A percentile compares a stretch with the other conserved stretches of the same genome.
phyloP scores from a whole-genome alignment of 2,797 vertebrate genomes.

The Prionace glauca region DNA sequence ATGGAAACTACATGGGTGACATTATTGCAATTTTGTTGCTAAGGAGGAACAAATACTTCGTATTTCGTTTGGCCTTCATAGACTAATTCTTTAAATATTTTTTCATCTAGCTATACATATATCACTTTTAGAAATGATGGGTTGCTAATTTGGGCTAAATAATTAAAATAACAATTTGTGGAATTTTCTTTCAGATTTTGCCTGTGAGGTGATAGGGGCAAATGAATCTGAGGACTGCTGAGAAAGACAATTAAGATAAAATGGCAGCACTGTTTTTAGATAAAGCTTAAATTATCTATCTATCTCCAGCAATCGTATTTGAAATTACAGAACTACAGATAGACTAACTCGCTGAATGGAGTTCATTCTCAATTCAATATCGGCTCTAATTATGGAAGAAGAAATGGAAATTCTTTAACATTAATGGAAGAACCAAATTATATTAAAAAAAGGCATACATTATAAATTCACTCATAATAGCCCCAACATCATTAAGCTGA shows the following conservation, averaged over 20 bases:
- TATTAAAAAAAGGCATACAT: neutral
- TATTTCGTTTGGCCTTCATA: neutral
- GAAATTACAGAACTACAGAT: neutral
- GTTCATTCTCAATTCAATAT: neutral
- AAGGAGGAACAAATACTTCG: neutral
- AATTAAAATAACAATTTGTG: neutral
- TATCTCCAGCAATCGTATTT: neutral
- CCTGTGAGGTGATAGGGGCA: neutral
- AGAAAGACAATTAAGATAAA: neutral
- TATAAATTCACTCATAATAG: neutral
- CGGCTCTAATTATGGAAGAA: neutral
- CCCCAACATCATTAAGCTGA: neutral
- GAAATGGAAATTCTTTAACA: neutral
- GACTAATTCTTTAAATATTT: neutral
- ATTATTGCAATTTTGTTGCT: neutral
- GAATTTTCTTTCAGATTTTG: neutral
- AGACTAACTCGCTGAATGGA: neutral
- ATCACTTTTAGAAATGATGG: neutral
- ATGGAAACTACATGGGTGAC: neutral
- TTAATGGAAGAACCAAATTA: neutral
- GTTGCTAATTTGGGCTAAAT: neutral
- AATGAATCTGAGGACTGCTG: neutral
- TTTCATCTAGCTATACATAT: neutral
- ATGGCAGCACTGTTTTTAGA: neutral
- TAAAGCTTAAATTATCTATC: slow-evolving; percentile 11